Base-by-base conservation (phyloP, 2,888 invertebrate genomes). In the Limnephilus lunatus region DNA sequence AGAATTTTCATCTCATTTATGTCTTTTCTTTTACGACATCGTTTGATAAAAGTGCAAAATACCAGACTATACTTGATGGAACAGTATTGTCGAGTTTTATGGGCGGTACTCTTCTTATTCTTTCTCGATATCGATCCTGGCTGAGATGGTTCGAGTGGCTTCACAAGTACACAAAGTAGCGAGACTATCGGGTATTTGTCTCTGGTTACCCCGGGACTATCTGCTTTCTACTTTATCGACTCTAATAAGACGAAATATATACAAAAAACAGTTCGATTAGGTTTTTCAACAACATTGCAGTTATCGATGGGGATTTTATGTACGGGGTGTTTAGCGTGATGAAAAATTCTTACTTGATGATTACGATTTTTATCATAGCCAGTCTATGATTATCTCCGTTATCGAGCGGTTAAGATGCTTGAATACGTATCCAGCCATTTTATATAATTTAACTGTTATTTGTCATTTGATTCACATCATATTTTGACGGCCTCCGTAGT, bases 1-100 rank as follows among this genome's bases (percentile, higher is more conserved):
- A 87, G 53, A 86, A 87, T 30, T 48, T 87, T 87, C 87, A 87
- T 89, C 35, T 89, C 88, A 35, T 91, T 91, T 91, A 91, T 91
- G 82, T 82, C 87, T 91, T 87, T 87, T 91, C 44, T 86, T 91
- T 91, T 91, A 91, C 86, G 91, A 81, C 82, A 91, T 91, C 87
- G 82, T 91, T 91, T 91, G 91, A 91, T 87, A 91, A 91, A 87
- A 91, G 91, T 91, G 91, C 88, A 88, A 82, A 91, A 91, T 80
- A 91, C 91, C 91, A 88, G 88, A 89, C 88, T 32, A 32, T 80
- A 31, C 88, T 89, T 89, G 88, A 89, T 35, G 88, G 80, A 89
- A 32, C 35, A 32, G 87, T n/a, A 87, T 87, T 87, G 87, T 87
- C 87, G 87, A 39, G 31, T 81, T 89, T 89, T 32, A 32, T 80